Evolutionary conservation across 2,113 vertebrate genomes (phyloP), one percentile per base, ranked within the genome.

Genomic region (Glaucomys volans): DNA sequence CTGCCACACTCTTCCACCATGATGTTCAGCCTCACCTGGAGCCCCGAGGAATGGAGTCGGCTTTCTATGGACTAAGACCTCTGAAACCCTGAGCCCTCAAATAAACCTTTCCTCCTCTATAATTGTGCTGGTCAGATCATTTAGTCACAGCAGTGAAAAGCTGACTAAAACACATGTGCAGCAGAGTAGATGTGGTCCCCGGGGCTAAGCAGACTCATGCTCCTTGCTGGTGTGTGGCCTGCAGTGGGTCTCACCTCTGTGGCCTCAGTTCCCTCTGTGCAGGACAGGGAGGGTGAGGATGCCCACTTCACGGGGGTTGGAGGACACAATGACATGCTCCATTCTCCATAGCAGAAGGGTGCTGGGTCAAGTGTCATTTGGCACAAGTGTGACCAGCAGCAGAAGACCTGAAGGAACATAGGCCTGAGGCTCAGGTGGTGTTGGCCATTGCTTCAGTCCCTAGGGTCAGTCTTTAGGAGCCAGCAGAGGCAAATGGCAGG

Each of bases 241-340:
- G 40, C n/a, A 17, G 5, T 0, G 4, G 3, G 0, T 37, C 37
- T 42, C 0, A 2, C 24, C 17, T 59, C 76, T 17, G 22, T 8
- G 66, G 67, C 13, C 42, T 79, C 72, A 42, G 0, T 42, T 75
- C 37, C 71, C 69, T 69, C 28, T 64, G 18, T 57, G 42, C 14
- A 50, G 52, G 52, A 71, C 24, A 14, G 50, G 59, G 52, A n/a
- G 42, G 30, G 47, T 47, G 28, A 76, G 57, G 0, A 6, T 6
- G 50, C 24, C 75, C 7, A 18, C 37, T 47, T 35, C n/a, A 52
- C 16, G 52, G 82, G 28, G 20, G 35, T 11, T 52, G 37, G 32
- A 66, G 42, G 81, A 35, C 2, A 7, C 52, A 28, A 24, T 28
- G 24, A 35, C n/a, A 37, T 0, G 12, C 26, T 71, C 72, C 16